Percentiles rank a stretch among this genome's conserved stretches.
Conservation (phyloP, 2,113 vertebrate species). For the Toxotes jaculatrix region DNA sequence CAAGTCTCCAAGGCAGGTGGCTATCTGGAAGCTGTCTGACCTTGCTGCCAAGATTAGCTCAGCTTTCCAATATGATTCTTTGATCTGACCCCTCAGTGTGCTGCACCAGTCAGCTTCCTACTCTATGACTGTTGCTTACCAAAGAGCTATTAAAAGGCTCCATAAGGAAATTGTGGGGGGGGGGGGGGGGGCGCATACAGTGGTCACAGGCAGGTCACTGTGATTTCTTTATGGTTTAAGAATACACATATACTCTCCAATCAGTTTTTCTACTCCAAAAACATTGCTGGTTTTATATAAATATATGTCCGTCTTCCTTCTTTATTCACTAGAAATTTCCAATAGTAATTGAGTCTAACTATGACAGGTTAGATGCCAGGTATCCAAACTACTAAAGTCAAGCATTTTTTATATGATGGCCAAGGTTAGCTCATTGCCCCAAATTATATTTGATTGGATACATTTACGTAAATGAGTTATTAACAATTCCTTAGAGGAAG, state of each 20-base stretch:
- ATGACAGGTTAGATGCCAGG: too few species aligned
- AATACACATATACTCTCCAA: neutral
- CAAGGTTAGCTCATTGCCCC: too few species aligned
- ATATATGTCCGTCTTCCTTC: conserved; percentile 2
- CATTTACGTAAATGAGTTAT: too few species aligned
- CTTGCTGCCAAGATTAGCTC: conserved; percentile 75
- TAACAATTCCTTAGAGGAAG: too few species aligned
- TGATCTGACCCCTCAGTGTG: conserved; percentile 10
- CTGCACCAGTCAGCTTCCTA: neutral
- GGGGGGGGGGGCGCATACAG: neutral
- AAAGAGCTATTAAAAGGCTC: conserved; percentile 16
- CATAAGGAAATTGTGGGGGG: conserved; percentile 32
- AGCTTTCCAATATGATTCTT: conserved; percentile 45
- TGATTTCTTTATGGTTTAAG: conserved; percentile 3
- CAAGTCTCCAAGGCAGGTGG: conserved; percentile 72
- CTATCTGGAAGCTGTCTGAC: conserved; percentile 73
- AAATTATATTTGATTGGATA: too few species aligned
- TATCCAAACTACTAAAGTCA: too few species aligned
- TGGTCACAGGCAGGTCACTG: neutral
- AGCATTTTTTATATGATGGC: too few species aligned
- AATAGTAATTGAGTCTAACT: neutral
- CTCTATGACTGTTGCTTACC: neutral
- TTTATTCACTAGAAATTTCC: neutral
- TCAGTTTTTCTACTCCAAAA: neutral
- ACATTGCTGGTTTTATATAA: neutral